A percentile compares a stretch with the other conserved stretches of the same genome.
These are phyloP conservation scores for Montipora capitata DNA, from an alignment of 92 coral and sea anemone species.

Conservation along the genomic window DNA sequence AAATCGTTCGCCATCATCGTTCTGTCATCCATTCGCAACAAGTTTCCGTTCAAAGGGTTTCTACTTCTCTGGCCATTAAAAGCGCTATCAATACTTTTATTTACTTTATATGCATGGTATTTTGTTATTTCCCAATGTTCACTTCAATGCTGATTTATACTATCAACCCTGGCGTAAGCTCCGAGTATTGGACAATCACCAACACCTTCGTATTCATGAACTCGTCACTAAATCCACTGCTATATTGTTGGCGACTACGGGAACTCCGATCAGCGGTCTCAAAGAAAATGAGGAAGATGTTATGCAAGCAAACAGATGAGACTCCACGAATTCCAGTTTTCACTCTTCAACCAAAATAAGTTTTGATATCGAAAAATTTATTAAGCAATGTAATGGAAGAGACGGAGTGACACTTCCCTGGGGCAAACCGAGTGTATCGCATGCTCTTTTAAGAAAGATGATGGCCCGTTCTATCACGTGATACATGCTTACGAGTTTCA, in stretches of 20 bases:
- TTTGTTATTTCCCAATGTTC: constrained; percentile 15
- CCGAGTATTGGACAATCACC: not conserved
- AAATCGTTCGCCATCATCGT: constrained; percentile 8
- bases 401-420: too few species aligned
- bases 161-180: not conserved
- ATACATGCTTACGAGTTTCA: too few species aligned
- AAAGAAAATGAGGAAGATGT: not conserved
- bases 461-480: too few species aligned
- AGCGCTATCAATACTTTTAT: constrained; percentile 21
- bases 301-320: not conserved
- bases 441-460: too few species aligned
- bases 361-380: too few species aligned
- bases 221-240: constrained; percentile 16
- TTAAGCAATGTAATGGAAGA: too few species aligned
- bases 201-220: constrained; percentile 29
- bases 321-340: too few species aligned
- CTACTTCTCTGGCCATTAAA: not conserved
- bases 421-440: too few species aligned
- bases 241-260: constrained; percentile 15
- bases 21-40: not conserved
- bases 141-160: not conserved
- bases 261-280: constrained; percentile 1
- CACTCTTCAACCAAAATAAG: too few species aligned
- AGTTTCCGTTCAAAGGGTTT: not conserved
- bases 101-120: not conserved